Evolutionary conservation across 2,888 invertebrate species (phyloP), one percentile per base, ranked within the genome.

Genomic region (Hybos culiciformis): DNA sequence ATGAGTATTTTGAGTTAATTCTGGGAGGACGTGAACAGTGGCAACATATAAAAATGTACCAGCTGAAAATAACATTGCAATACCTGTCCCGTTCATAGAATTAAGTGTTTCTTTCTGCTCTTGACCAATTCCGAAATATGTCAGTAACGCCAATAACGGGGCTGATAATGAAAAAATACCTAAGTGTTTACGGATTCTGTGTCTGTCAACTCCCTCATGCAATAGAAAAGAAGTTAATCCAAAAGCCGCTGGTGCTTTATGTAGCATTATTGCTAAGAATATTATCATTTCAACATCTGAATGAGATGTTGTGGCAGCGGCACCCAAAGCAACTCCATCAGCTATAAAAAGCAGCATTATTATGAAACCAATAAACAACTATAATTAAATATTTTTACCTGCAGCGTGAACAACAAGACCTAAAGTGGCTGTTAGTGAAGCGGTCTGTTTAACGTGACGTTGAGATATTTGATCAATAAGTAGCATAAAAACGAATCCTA

Each of bases 41-140:
- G 98, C 93, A 3, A 98, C 98, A 62, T 97, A 98, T 1, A 98
- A 72, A 69, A 98, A 99, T 12, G 98, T 98, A 0, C 98, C 98
- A 0, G 96, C 98, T 34, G 96, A 96, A 67, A 98, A 98, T 26
- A 98, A 68, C 94, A 99, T 94, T 1, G 97, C 93, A 46, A 97
- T 80, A 43, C 83, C 97, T 20, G 97, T 97, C 3, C 90, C 92
- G 60, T 93, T 92, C 38, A 90, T 75, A 8, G 84, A 83, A 52
- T 84, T 84, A 4, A 94, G 66, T 0, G 84, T 84, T 64, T 92
- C 92, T 59, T 93, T 91, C 54, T 88, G 87, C 61, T 90, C 86
- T 72, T 93, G 79, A 23, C 90, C 92, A 50, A 98, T 86, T 5
- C 90, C 81, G 63, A 93, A 86, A 67, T 86, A 98, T 0, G 98